Percentiles rank a stretch among this genome's conserved stretches.
Conservation (phyloP, 2,797 vertebrate species). For the Echeneis naucrates region DNA sequence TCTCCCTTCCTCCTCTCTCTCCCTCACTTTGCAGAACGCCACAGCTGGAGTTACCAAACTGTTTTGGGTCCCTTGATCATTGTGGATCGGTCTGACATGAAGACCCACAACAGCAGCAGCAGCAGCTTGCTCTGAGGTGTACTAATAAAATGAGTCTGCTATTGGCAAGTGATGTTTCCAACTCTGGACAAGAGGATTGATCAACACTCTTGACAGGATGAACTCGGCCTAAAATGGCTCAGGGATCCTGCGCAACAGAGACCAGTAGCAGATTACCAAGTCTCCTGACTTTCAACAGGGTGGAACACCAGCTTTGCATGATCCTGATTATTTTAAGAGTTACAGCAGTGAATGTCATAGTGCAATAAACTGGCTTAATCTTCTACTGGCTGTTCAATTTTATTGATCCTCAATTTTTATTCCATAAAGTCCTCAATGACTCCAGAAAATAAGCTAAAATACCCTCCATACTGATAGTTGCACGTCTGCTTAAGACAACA, state of each 20-base stretch:
- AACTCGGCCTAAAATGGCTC: neutral
- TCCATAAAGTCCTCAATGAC: neutral
- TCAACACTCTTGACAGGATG: constrained; percentile 20
- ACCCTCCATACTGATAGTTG: neutral
- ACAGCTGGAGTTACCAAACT: constrained; percentile 49
- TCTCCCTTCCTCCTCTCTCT: neutral
- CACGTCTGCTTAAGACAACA: neutral
- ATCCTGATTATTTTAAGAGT: neutral
- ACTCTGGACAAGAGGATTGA: neutral
- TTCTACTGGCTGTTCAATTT: neutral
- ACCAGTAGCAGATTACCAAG: neutral
- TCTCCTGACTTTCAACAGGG: neutral
- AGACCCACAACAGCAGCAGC: too few relatives aligned
- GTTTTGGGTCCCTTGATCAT: constrained; percentile 81
- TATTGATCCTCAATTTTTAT: too few relatives aligned
- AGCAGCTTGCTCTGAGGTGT: neutral
- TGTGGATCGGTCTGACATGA: constrained; percentile 24
- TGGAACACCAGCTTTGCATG: neutral
- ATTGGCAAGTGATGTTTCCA: rapidly evolving
- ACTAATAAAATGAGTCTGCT: neutral
- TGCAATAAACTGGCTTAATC: constrained; percentile 23
- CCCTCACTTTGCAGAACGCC: constrained; percentile 35
- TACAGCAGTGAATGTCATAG: neutral
- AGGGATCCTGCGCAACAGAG: neutral
- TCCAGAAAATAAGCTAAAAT: neutral